Evolutionary conservation across 2,797 vertebrate species (phyloP).

Genomic region (Squalus acanthias): DNA sequence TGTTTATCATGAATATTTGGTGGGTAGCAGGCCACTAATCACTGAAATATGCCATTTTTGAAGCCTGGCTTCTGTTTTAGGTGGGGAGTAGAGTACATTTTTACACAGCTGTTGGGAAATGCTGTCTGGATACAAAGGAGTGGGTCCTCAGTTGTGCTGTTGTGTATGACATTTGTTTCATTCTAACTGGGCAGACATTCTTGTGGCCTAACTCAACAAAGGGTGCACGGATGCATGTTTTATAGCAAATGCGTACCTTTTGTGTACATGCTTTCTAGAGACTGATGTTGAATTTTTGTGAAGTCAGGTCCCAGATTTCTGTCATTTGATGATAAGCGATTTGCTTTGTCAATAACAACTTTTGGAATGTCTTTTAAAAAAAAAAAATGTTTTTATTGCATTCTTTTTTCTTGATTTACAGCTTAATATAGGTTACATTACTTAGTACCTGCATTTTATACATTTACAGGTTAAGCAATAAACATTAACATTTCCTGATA

Average conservation of each 20-base stretch:
- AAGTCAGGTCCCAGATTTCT: background rate
- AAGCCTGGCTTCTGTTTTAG: slow-evolving; percentile 30
- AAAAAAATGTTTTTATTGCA: background rate
- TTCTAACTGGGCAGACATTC: slow-evolving; percentile 23
- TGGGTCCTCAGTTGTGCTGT: background rate
- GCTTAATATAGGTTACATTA: background rate
- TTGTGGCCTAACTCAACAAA: background rate
- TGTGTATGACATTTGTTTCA: background rate
- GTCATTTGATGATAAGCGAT: background rate
- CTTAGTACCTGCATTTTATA: background rate
- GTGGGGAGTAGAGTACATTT: slow-evolving; percentile 6
- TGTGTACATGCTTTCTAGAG: background rate
- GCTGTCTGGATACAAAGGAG: slow-evolving; percentile 11
- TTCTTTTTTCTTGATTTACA: background rate
- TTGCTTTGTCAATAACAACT: background rate
- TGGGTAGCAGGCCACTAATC: slow-evolving; percentile 24
- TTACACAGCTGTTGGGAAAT: slow-evolving; percentile 15
- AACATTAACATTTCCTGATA: background rate
- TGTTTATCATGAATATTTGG: slow-evolving; percentile 35
- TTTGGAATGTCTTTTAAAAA: background rate
- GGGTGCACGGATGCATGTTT: background rate
- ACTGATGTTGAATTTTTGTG: background rate
- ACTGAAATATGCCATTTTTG: slow-evolving; percentile 10
- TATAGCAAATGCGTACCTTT: background rate
- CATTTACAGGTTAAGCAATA: background rate